These are phyloP conservation scores for Pachypanchax playfairii DNA, from an alignment of 2,113 vertebrate genomes.

Conservation along the genomic window DNA sequence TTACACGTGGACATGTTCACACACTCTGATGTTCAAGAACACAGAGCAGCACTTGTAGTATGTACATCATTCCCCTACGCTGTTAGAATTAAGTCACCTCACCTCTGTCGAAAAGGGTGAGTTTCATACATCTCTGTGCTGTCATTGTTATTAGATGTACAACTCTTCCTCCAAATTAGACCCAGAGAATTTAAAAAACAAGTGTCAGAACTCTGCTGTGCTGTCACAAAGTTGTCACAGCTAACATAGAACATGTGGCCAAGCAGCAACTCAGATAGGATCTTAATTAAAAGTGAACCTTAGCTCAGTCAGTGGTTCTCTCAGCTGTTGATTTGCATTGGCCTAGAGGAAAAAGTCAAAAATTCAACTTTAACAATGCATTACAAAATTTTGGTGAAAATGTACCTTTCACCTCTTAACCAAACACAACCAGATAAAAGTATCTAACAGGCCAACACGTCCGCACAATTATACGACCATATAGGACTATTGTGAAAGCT, in stretches of 20 bases:
- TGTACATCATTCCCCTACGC: conserved; percentile 33
- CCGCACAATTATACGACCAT: no score
- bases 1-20: conserved; percentile 20
- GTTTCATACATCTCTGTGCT: conserved; percentile 18
- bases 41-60: conserved; percentile 34
- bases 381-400: conserved; percentile 22
- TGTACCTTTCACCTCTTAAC: conserved; percentile 16
- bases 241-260: conserved; percentile 7
- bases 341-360: conserved; percentile 17
- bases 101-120: conserved; percentile 10
- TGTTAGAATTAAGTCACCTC: conserved; percentile 29
- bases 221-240: conserved; percentile 4
- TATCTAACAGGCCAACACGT: no score
- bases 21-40: conserved; percentile 32
- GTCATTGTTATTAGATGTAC: conserved; percentile 39
- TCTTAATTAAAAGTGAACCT: conserved; percentile 59
- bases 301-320: conserved; percentile 28
- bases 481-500: no score
- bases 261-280: conserved; percentile 32
- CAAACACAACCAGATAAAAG: conserved; percentile 24
- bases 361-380: conserved; percentile 11
- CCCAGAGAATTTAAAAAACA: neutral
- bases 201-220: conserved; percentile 1
- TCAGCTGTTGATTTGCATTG: neutral
- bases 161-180: conserved; percentile 9